These are phyloP conservation scores for Stegophylla sp. DNA, from an alignment of 2,888 invertebrate genomes.

Conservation along the genomic window DNA sequence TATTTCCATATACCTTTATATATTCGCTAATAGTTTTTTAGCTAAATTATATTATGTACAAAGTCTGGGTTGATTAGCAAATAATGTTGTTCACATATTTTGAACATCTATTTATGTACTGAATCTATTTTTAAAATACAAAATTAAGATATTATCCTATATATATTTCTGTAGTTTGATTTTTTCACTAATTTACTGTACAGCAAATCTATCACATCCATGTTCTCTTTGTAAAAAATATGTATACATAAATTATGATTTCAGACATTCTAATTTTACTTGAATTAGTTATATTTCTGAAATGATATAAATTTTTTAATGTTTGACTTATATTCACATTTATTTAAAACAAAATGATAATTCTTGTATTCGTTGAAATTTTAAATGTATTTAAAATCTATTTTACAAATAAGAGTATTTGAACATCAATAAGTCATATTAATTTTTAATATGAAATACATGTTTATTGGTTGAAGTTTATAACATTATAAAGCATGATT, in stretches of 20 bases:
- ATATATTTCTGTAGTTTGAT: neutral
- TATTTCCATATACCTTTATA: slow-evolving; percentile 4
- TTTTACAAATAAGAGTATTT: slow-evolving; percentile 2
- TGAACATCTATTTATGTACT: neutral
- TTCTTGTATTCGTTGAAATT: neutral
- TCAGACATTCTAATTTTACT: neutral
- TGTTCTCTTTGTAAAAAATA: neutral
- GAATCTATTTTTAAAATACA: neutral
- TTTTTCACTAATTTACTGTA: slow-evolving; percentile 16
- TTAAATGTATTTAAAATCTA: neutral
- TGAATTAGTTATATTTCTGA: neutral
- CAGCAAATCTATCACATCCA: neutral
- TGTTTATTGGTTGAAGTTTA: slow-evolving; percentile 18
- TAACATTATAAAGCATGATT: slow-evolving; percentile 21
- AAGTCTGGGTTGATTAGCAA: neutral
- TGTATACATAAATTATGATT: neutral
- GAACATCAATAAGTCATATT: slow-evolving; percentile 1
- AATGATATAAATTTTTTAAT: neutral
- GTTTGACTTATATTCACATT: neutral
- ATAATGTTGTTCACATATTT: too few relatives aligned
- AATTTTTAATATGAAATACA: neutral
- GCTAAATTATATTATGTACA: slow-evolving; percentile 4
- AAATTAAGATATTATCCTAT: neutral
- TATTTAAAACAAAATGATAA: slow-evolving; percentile 11
- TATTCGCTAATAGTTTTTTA: slow-evolving; percentile 20